These are phyloP conservation scores for Macrotis lagotis DNA, from an alignment of 2,113 vertebrate species.

Conservation along the genomic window DNA sequence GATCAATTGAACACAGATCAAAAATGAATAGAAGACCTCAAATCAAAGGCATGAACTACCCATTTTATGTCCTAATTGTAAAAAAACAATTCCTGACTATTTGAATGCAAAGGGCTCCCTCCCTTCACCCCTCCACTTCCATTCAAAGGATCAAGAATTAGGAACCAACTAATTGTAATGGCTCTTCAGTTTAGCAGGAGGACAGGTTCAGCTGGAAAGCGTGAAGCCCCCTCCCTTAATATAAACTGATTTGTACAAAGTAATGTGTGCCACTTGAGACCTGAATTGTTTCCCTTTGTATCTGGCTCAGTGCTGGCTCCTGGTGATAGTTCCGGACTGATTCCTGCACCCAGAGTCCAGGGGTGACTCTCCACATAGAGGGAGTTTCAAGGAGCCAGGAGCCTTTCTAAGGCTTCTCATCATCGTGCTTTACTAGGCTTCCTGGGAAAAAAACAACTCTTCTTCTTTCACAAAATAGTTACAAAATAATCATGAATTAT, in stretches of 20 bases:
- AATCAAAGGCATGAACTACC: background rate
- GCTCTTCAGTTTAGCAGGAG: background rate
- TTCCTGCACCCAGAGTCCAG: too few species aligned
- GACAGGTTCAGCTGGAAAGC: constrained; percentile 9
- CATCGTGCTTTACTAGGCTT: background rate
- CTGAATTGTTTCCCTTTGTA: background rate
- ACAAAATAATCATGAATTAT: background rate
- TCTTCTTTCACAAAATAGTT: background rate
- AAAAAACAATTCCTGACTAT: background rate
- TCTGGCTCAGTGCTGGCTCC: background rate
- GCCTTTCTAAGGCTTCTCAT: background rate
- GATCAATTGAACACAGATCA: background rate
- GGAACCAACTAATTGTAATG: background rate
- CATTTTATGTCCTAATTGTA: background rate
- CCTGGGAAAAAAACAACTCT: background rate
- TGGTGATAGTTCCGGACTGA: background rate
- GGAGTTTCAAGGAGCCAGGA: background rate
- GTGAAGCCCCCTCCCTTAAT: background rate
- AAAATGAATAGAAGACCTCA: background rate
- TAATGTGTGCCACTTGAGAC: background rate
- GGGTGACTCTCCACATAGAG: background rate
- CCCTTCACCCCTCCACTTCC: too few species aligned
- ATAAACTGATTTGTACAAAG: background rate
- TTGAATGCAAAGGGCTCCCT: background rate
- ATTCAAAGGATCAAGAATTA: background rate